Evolutionary conservation across 1,140 invertebrate species (phyloP), one percentile per base, ranked within the genome.

Genomic region (Vanessa tameamea): DNA sequence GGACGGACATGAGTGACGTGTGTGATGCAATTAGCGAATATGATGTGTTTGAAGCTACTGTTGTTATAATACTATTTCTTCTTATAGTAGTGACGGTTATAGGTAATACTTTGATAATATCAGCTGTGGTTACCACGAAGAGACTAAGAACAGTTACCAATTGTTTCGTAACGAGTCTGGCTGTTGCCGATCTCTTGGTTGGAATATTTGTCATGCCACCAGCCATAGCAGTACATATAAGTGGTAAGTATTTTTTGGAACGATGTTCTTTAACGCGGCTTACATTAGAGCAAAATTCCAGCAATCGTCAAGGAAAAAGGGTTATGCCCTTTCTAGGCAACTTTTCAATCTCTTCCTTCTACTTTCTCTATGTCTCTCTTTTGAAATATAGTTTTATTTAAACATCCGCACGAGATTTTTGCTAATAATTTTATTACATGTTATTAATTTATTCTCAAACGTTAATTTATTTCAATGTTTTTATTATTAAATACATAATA

Each of bases 201-300:
- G 98, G 97, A 0, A 95, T 98, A 55, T 96, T 98, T 79, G 98
- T 99, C 0, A 99, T 99, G 98, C 98, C 98, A 13, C 97, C 98
- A 61, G 97, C 97, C 69, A 97, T 99, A 37, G 94, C 94, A 61
- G 93, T 95, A n/a, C 93, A 94, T 90, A 91, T 95, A 47, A 95
- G 93, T 89, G 95, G 95, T 95, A 84, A 94, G 94, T 92, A 23
- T 57, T 12, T 69, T 8, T 43, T 9, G 37, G 7, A 43, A 43
- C 31, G 31, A 37, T 1, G 6, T 31, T 31, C 26, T 31, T 31
- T 31, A 1, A 31, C 26, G 26, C 3, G 26, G 3, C 26, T 31
- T 31, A 31, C 26, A 31, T 1, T 31, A 31, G 26, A 31, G 26
- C 2, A 1, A 4, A 3, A 3, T 31, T 31, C 3, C 3, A 31